These are phyloP conservation scores for Oreochromis tanganicae DNA, from an alignment of 2,113 vertebrate species.

Conservation along the genomic window DNA sequence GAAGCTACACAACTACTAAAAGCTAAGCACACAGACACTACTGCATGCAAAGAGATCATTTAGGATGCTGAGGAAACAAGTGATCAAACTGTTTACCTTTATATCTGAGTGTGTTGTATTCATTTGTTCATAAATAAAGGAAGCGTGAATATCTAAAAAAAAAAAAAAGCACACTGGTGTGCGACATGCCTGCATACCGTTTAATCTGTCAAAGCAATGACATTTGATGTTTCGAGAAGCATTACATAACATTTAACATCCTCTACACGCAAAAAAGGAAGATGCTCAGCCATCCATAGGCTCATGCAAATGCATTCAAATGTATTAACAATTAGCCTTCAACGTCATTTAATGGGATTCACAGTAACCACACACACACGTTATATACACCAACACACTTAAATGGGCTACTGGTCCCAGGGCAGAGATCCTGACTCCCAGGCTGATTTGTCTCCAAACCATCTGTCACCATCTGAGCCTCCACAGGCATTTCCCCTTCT, in stretches of 20 bases:
- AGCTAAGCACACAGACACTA: not conserved
- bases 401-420: conserved; percentile 5
- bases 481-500: conserved; percentile 61
- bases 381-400: not conserved
- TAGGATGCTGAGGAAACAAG: not conserved
- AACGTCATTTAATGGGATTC: not conserved
- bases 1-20: not conserved
- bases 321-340: not conserved
- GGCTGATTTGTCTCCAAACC: conserved; percentile 64
- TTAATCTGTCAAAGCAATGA: not conserved
- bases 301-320: not conserved
- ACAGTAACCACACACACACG: not conserved
- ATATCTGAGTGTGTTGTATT: not conserved
- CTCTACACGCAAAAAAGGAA: not conserved
- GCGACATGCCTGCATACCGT: not conserved
- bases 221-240: not conserved
- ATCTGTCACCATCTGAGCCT: conserved; percentile 74
- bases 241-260: conserved; percentile 1
- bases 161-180: not conserved
- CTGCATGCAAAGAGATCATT: not conserved
- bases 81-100: not conserved
- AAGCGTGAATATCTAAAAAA: not conserved
- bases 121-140: not conserved
- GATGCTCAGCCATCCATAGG: not conserved
- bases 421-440: conserved; percentile 63